Conservation (phyloP, 1,140 invertebrate species). For the Anadara kagoshimensis region DNA sequence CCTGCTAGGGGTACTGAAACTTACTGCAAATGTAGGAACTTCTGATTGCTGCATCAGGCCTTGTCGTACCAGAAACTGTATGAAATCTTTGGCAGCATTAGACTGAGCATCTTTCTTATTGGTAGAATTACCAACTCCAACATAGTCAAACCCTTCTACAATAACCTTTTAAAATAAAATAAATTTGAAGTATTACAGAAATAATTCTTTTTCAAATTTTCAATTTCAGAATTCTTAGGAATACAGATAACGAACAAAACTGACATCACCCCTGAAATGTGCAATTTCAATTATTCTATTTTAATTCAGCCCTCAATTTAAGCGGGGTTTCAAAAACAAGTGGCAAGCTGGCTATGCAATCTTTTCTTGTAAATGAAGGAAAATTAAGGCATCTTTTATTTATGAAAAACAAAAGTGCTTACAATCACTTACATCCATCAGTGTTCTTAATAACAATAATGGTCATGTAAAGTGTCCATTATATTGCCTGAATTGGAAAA, state of each 20-base stretch:
- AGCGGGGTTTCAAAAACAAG: not conserved
- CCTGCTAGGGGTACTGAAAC: too few relatives aligned
- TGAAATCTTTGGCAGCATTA: constrained; percentile 93
- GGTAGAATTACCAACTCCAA: constrained; percentile 94
- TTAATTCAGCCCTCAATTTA: not conserved
- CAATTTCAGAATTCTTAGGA: not conserved
- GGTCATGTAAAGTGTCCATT: too few relatives aligned
- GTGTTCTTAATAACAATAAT: too few relatives aligned
- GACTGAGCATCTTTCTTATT: constrained; percentile 95
- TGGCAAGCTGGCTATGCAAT: too few relatives aligned
- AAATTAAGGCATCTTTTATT: too few relatives aligned
- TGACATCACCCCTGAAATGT: not conserved
- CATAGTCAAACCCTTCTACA: constrained; percentile 85
- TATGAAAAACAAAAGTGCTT: too few relatives aligned
- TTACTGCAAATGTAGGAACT: constrained; percentile 59
- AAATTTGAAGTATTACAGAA: not conserved
- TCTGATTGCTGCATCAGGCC: constrained; percentile 76
- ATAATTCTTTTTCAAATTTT: not conserved
- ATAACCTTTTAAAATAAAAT: constrained; percentile 75
- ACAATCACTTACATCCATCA: too few relatives aligned
- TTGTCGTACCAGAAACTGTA: constrained; percentile 88
- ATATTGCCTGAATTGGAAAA: too few relatives aligned
- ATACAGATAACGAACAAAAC: not conserved
- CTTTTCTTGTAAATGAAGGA: too few relatives aligned
- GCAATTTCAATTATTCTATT: not conserved